phyloP scores from a whole-genome alignment of 2,888 invertebrate species.

The Hyposoter didymator region DNA sequence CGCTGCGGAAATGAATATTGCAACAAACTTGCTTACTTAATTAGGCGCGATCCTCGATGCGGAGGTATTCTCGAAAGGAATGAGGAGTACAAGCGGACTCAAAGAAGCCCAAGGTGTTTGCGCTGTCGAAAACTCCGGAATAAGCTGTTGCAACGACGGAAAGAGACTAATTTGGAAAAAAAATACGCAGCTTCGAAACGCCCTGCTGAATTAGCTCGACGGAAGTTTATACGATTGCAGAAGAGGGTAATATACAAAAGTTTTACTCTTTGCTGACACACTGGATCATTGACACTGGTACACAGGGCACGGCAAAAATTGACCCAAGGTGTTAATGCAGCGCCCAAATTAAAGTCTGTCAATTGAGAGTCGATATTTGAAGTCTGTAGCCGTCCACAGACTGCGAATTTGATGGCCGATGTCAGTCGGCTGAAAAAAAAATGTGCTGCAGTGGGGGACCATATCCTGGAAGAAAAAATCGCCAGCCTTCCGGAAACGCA shows the following conservation, averaged over 20 bases:
- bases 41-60: background rate
- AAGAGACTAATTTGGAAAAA: too few species aligned
- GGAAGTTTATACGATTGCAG: background rate
- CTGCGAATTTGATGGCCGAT: background rate
- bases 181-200: too few species aligned
- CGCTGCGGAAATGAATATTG: too few species aligned
- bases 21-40: too few species aligned
- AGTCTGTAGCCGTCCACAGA: background rate
- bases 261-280: too few species aligned
- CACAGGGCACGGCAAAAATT: too few species aligned
- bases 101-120: background rate
- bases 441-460: background rate
- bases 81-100: constrained; percentile 7
- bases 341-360: too few species aligned
- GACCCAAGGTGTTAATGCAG: too few species aligned
- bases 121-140: background rate
- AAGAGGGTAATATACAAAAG: constrained; percentile 4
- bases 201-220: background rate
- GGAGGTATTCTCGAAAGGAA: background rate
- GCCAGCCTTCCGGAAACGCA: background rate
- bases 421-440: background rate
- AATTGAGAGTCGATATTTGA: background rate
- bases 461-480: background rate
- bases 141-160: background rate
- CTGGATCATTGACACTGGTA: too few species aligned